Conservation (phyloP, 2,888 invertebrate genomes). For the Tachina fera region DNA sequence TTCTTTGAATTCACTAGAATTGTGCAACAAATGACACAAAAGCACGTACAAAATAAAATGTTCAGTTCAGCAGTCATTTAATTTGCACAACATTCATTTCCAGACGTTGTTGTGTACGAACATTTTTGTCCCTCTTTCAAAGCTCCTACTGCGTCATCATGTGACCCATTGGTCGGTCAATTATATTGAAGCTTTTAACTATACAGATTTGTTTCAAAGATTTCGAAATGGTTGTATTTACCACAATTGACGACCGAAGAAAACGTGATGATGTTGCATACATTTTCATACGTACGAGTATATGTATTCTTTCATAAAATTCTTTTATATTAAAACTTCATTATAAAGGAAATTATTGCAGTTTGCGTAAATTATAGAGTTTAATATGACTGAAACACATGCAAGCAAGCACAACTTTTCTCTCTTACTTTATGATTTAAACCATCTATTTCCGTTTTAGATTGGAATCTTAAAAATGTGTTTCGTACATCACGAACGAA, state of each 20-base stretch:
- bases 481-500: not conserved
- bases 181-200: slow-evolving; percentile 53
- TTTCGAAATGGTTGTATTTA: slow-evolving; percentile 67
- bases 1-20: slow-evolving; percentile 29
- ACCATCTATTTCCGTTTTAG: slow-evolving; percentile 62
- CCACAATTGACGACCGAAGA: slow-evolving; percentile 62
- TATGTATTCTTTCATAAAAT: slow-evolving; percentile 16
- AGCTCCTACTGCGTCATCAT: not conserved
- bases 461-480: slow-evolving; percentile 43
- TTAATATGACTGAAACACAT: slow-evolving; percentile 37
- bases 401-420: slow-evolving; percentile 9
- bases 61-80: slow-evolving; percentile 77
- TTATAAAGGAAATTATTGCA: slow-evolving; percentile 62
- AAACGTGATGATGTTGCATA: slow-evolving; percentile 50
- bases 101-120: slow-evolving; percentile 78
- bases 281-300: not conserved
- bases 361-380: slow-evolving; percentile 66
- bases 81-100: slow-evolving; percentile 81
- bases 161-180: slow-evolving; percentile 51
- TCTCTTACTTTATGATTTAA: slow-evolving; percentile 32
- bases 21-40: slow-evolving; percentile 65
- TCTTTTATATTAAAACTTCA: slow-evolving; percentile 42
- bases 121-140: slow-evolving; percentile 38
- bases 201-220: slow-evolving; percentile 60
- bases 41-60: slow-evolving; percentile 66